These are phyloP conservation scores for Peromyscus leucopus DNA, from an alignment of 2,113 vertebrate genomes.

Conservation along the genomic window DNA sequence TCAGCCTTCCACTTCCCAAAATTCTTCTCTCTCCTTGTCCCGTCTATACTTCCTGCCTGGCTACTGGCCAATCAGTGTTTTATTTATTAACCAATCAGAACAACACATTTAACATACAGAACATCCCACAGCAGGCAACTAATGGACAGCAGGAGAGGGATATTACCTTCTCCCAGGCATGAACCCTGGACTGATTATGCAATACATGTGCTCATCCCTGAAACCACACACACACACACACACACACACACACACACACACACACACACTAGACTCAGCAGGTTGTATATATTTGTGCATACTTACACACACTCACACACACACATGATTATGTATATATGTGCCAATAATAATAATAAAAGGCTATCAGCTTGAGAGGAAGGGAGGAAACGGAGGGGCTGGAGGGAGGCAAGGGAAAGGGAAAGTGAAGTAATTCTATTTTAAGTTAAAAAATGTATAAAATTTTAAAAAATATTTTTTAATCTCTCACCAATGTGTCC, in stretches of 20 bases:
- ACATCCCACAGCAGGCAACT: no score
- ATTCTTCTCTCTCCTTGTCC: no score
- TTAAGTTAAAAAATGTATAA: neutral
- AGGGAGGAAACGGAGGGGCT: neutral
- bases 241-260: neutral
- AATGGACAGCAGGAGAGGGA: neutral
- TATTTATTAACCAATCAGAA: no score
- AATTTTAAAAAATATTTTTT: neutral
- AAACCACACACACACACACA: neutral
- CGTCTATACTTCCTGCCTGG: no score
- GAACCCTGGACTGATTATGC: neutral
- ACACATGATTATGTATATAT: neutral
- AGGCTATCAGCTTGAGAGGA: neutral
- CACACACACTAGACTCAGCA: neutral
- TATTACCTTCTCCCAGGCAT: neutral
- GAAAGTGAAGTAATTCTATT: neutral
- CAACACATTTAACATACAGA: no score
- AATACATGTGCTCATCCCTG: neutral
- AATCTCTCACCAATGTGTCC: neutral
- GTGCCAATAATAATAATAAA: neutral
- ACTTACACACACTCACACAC: neutral
- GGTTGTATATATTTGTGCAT: neutral
- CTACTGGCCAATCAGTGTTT: no score
- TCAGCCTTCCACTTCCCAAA: no score
- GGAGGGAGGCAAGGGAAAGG: neutral